phyloP scores from a whole-genome alignment of 2,888 invertebrate species.

The Masnerella sp. region DNA sequence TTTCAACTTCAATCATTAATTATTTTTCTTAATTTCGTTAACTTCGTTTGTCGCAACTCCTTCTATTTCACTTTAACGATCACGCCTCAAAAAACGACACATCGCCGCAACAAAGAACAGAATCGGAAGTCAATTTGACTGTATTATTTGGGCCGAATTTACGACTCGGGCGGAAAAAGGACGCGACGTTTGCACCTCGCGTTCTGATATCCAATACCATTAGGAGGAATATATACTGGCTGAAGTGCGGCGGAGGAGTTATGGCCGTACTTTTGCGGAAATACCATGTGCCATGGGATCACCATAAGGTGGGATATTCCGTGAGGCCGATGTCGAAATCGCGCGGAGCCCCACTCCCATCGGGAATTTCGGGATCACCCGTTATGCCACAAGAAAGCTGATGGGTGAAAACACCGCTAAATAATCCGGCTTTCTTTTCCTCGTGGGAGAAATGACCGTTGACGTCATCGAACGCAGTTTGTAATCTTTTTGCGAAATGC shows the following conservation, averaged over 20 bases:
- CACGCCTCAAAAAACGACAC: too few relatives aligned
- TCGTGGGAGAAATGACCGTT: conserved; percentile 68
- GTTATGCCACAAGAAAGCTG: conserved; percentile 66
- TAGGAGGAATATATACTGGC: conserved; percentile 63
- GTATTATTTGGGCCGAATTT: conserved; percentile 46
- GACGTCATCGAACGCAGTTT: conserved; percentile 51
- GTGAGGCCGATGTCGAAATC: conserved; percentile 69
- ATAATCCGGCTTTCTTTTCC: conserved; percentile 59
- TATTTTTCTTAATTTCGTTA: too few relatives aligned
- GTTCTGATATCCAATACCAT: conserved; percentile 72
- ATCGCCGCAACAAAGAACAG: too few relatives aligned
- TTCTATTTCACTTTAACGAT: too few relatives aligned
- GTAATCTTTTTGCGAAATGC: conserved; percentile 51
- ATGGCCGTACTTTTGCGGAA: conserved; percentile 69
- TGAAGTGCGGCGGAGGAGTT: conserved; percentile 71
- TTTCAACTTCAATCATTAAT: too few relatives aligned
- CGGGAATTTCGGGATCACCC: conserved; percentile 73
- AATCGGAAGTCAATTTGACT: conserved; percentile 27
- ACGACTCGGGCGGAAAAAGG: conserved; percentile 37
- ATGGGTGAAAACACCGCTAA: conserved; percentile 59
- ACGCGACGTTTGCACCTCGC: conserved; percentile 50
- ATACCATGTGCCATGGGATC: conserved; percentile 74
- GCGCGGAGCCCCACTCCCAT: conserved; percentile 63
- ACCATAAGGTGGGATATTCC: conserved; percentile 77
- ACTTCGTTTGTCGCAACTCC: too few relatives aligned